Percentiles rank a stretch among this genome's conserved stretches.
Evolutionary conservation across 2,797 vertebrate genomes (phyloP).

Genomic region (Alauda arvensis): DNA sequence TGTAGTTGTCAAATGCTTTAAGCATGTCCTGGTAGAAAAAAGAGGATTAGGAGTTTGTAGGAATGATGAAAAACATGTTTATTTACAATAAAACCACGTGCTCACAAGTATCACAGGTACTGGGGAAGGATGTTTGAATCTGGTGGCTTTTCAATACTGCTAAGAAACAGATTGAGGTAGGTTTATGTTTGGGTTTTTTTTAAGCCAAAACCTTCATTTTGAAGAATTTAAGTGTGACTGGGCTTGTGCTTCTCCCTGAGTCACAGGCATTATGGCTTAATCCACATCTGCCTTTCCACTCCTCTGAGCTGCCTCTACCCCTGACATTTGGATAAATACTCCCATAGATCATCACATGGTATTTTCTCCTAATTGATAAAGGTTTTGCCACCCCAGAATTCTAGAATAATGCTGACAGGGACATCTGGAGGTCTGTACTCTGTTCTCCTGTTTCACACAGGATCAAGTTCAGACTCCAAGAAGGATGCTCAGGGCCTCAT

Average conservation of each 20-base stretch:
- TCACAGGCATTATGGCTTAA: not conserved
- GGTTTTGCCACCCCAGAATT: not conserved
- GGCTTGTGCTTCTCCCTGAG: not conserved
- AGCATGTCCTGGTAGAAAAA: conserved; percentile 79
- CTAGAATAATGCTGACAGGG: not conserved
- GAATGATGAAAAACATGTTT: not conserved
- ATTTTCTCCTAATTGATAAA: not conserved
- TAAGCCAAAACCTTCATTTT: not conserved
- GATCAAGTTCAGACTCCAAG: not conserved
- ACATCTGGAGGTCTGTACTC: not conserved
- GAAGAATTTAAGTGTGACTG: not conserved
- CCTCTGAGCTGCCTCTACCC: not conserved
- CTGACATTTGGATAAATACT: not conserved
- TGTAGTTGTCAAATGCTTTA: conserved; percentile 83
- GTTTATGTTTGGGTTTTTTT: not conserved
- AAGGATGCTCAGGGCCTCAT: not conserved
- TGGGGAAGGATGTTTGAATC: not conserved
- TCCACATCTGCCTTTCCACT: not conserved
- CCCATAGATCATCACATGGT: not conserved
- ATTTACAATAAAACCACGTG: not conserved
- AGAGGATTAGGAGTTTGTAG: not conserved
- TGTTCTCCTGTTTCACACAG: not conserved
- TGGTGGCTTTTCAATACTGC: not conserved
- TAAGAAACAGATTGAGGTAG: not conserved
- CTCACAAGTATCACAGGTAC: not conserved